Conservation (phyloP, 2,113 vertebrate genomes). For the Anseranas semipalmata region DNA sequence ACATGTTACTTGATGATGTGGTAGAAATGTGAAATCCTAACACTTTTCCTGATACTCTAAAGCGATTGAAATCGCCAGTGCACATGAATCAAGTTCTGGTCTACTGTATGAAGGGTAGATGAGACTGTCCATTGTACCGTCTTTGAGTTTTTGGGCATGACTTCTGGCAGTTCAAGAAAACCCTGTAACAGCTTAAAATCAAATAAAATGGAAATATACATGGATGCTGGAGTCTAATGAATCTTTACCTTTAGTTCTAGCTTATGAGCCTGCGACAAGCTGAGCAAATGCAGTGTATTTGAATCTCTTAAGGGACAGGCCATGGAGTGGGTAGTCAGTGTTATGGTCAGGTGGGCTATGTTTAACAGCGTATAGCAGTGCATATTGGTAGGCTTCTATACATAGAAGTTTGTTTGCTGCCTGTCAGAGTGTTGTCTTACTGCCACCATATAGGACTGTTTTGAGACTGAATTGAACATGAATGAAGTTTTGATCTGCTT, state of each 20-base stretch:
- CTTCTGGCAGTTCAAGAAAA: conserved; percentile 76
- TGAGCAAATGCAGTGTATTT: background rate
- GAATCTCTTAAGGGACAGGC: background rate
- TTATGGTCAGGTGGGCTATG: background rate
- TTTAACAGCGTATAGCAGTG: background rate
- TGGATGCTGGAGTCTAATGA: conserved; percentile 56
- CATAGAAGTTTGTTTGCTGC: background rate
- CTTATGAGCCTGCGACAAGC: background rate
- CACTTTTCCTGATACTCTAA: conserved; percentile 39
- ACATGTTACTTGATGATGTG: conserved; percentile 45
- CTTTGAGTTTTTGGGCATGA: conserved; percentile 74
- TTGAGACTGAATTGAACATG: background rate
- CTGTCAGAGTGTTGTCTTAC: background rate
- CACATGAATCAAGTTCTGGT: conserved; percentile 66
- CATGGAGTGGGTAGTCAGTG: background rate
- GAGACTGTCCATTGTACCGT: conserved; percentile 76
- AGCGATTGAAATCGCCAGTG: conserved; percentile 48
- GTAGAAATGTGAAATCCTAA: conserved; percentile 62
- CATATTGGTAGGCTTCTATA: background rate
- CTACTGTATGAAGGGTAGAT: conserved; percentile 69
- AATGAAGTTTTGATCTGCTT: background rate
- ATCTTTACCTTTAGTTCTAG: conserved; percentile 23
- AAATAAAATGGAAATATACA: conserved; percentile 78
- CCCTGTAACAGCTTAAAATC: conserved; percentile 79
- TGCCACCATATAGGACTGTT: background rate